Evolutionary conservation across 2,797 vertebrate species (phyloP).

Genomic region (Rhinophrynus dorsalis): DNA sequence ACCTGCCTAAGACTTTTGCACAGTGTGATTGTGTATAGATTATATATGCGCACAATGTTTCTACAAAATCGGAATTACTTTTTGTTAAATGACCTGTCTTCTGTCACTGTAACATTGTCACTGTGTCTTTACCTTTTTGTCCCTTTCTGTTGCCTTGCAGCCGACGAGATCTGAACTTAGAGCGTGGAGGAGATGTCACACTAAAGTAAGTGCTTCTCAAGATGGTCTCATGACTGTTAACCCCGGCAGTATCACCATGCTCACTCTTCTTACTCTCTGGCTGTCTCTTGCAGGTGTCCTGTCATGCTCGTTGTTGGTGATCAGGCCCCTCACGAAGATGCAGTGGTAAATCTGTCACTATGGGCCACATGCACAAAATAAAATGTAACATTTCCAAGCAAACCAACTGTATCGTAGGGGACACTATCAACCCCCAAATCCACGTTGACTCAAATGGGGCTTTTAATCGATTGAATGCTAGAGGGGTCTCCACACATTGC

Average conservation of each 20-base stretch:
- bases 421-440: too few species aligned
- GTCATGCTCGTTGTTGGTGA: conserved; percentile 92
- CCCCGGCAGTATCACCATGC: neutral
- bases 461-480: too few species aligned
- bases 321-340: conserved; percentile 86
- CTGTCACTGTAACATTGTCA: neutral
- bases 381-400: too few species aligned
- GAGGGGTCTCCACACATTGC: too few species aligned
- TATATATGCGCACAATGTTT: too few species aligned
- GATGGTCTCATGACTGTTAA: too few species aligned
- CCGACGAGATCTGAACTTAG: conserved; percentile 83
- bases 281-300: conserved; percentile 74
- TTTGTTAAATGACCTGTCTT: neutral
- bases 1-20: too few species aligned
- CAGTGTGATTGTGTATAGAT: too few species aligned
- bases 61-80: too few species aligned
- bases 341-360: conserved; percentile 72
- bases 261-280: neutral
- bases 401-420: too few species aligned
- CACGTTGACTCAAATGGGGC: too few species aligned
- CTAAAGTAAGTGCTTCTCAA: conserved; percentile 80
- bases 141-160: conserved; percentile 55
- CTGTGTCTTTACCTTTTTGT: conserved; percentile 6
- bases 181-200: conserved; percentile 72
- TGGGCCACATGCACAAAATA: too few species aligned